phyloP scores from a whole-genome alignment of 2,888 invertebrate genomes.

The Coecobrya sp. region DNA sequence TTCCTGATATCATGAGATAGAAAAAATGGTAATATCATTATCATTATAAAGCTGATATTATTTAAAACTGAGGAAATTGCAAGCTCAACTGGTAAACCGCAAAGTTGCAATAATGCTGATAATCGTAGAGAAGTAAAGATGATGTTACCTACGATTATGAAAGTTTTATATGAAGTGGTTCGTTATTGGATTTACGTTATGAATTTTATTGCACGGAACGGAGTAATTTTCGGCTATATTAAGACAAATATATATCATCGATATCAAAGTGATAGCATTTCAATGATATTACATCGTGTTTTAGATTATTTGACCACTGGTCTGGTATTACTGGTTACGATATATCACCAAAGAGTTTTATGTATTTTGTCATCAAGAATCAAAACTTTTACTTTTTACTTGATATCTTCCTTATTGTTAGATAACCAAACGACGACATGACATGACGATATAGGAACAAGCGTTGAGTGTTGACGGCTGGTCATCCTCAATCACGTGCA shows the following conservation, averaged over 20 bases:
- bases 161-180: background rate
- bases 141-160: conserved; percentile 25
- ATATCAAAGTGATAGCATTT: no score
- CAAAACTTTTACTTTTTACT: background rate
- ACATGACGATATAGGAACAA: no score
- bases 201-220: no score
- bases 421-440: no score
- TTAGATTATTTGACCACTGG: background rate
- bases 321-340: background rate
- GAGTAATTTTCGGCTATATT: no score
- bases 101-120: background rate
- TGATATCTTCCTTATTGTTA: no score
- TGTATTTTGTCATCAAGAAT: background rate
- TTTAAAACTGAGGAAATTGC: background rate
- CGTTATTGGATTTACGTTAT: no score
- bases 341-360: background rate
- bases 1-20: conserved; percentile 21
- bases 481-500: no score
- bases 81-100: background rate
- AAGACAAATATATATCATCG: no score
- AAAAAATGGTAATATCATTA: background rate
- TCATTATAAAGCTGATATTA: background rate
- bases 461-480: no score
- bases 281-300: background rate
- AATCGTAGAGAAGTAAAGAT: background rate